Conservation (phyloP, 2,888 invertebrate genomes). For the Tetragnatha montana region DNA sequence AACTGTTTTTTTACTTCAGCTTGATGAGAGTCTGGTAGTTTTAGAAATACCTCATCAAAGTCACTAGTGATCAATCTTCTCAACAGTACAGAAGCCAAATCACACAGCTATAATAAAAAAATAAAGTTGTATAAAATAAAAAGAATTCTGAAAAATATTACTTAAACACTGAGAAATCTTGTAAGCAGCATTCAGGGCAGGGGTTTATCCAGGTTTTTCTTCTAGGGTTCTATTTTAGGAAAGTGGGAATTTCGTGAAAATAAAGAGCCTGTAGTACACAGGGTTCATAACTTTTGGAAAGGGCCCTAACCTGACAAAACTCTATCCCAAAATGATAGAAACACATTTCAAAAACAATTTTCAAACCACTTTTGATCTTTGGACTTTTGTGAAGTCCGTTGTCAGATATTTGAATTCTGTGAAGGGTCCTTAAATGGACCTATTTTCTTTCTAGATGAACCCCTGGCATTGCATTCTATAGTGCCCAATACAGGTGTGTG, state of each 20-base stretch:
- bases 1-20: conserved; percentile 90
- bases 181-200: neutral
- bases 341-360: too few relatives aligned
- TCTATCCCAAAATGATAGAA: too few relatives aligned
- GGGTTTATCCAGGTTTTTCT: too few relatives aligned
- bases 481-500: neutral
- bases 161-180: neutral
- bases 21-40: conserved; percentile 88
- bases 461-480: neutral
- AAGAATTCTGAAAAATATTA: neutral
- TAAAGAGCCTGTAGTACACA: neutral
- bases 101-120: conserved; percentile 80
- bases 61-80: conserved; percentile 89
- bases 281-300: neutral
- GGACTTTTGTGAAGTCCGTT: neutral
- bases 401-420: neutral
- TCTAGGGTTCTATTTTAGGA: too few relatives aligned
- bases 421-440: neutral
- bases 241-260: neutral
- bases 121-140: neutral
- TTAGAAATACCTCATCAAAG: conserved; percentile 94
- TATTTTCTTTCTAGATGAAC: too few relatives aligned
- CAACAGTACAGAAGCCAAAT: conserved; percentile 95
- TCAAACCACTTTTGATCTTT: too few relatives aligned
- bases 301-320: neutral